Base-by-base conservation (phyloP, 2,797 vertebrate genomes). In the Distichodus sexfasciatus region DNA sequence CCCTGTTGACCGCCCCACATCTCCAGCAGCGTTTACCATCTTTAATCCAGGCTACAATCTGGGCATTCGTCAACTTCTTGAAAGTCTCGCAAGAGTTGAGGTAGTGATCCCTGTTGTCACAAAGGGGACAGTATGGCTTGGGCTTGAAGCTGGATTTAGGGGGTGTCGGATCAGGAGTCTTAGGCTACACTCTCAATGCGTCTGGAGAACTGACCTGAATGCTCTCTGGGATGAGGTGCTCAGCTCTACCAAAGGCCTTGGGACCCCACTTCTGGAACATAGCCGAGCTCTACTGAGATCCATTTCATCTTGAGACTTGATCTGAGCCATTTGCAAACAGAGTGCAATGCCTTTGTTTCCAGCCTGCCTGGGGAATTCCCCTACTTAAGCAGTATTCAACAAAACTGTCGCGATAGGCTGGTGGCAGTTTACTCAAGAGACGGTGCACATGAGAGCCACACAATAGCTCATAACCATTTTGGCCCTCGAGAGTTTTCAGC, bases 401-500 rank as follows among this genome's bases (percentile, higher is more conserved):
- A 33, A 81, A 79, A 3, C 75, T 40, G 11, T 80, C 59, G 0
- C 44, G 3, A 15, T 54, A 71, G 5, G 17, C 19, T 0, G 61
- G 69, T 0, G 75, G 71, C 60, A 81, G 69, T 53, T 76, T 79
- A 14, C 69, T 83, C 1, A 76, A n/a, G 0, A 80, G 48, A 12
- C 58, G 2, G 26, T 81, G 47, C 1, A 74, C 74, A 71, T 79
- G 76, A n/a, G 76, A 74, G 2, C 71, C 65, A 66, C 70, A 79
- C n/a, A 7, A 1, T 6, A 78, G 11, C 26, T 78, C 23, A 0
- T 74, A 76, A 9, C 69, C 50, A 6, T 57, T 72, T 15, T 61
- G 48, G 12, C 71, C 73, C 15, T 78, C 71, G 10, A 78, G 58
- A 0, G 71, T 70, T 6, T 6, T 40, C 6, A 76, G 59, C 76